phyloP scores from a whole-genome alignment of 1,140 invertebrate genomes.

The Drosophila saltans region DNA sequence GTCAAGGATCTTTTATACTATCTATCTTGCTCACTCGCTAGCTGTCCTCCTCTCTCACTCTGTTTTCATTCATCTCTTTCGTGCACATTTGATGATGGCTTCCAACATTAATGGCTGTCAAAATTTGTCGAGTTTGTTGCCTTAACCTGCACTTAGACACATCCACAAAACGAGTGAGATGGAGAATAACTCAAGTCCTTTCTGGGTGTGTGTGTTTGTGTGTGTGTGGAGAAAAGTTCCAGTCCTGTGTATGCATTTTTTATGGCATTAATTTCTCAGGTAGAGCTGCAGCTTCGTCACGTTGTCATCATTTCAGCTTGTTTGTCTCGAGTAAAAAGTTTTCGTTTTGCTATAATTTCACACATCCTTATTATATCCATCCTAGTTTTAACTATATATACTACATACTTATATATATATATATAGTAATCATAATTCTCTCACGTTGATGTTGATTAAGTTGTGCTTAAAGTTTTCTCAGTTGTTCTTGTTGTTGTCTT shows the following conservation, averaged over 20 bases:
- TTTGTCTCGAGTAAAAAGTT: constrained; percentile 30
- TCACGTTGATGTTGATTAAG: constrained; percentile 77
- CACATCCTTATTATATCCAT: constrained; percentile 55
- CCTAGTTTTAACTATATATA: constrained; percentile 13
- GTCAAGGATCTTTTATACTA: not conserved
- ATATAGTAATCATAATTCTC: constrained; percentile 69
- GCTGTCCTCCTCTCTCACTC: constrained; percentile 20
- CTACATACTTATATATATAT: not conserved
- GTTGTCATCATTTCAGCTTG: constrained; percentile 24
- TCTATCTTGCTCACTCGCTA: constrained; percentile 14
- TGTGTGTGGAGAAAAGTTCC: constrained; percentile 23
- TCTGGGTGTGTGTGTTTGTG: not conserved
- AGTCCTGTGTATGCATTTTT: constrained; percentile 39
- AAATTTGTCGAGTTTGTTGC: constrained; percentile 56
- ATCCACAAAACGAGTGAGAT: constrained; percentile 20
- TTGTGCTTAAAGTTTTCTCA: constrained; percentile 70
- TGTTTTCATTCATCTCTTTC: constrained; percentile 30
- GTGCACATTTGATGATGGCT: constrained; percentile 73
- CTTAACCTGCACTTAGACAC: constrained; percentile 64
- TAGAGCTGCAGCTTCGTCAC: constrained; percentile 31
- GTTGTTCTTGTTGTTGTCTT: not conserved
- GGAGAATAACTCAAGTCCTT: constrained; percentile 4
- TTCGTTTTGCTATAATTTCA: constrained; percentile 71
- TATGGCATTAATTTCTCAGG: constrained; percentile 36
- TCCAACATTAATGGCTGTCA: constrained; percentile 72